These are phyloP conservation scores for Chaetorhynchus papuensis DNA, from an alignment of 2,113 vertebrate species.

Conservation along the genomic window DNA sequence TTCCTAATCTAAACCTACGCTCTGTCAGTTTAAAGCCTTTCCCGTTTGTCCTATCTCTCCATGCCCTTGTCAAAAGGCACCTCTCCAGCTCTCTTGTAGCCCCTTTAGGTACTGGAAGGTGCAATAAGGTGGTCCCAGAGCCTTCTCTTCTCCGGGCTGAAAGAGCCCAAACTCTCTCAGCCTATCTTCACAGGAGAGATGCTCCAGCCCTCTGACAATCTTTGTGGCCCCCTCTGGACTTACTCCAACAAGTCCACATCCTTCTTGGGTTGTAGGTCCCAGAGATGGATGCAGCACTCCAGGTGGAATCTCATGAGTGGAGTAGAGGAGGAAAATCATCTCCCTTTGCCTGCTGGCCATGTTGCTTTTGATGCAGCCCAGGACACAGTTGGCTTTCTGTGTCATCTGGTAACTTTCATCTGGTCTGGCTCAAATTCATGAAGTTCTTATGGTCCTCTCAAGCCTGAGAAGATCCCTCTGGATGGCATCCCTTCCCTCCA, in stretches of 20 bases:
- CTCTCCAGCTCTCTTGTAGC: background rate
- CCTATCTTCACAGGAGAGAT: background rate
- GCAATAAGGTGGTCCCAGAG: background rate
- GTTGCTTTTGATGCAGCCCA: background rate
- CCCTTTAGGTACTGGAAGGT: background rate
- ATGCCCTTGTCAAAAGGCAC: background rate
- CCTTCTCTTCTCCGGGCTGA: background rate
- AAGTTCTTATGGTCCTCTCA: background rate
- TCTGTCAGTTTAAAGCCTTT: background rate
- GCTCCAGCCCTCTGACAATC: background rate
- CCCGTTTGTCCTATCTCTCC: background rate
- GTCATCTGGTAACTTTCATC: background rate
- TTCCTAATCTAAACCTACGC: background rate
- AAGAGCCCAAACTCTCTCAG: background rate
- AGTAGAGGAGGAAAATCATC: background rate
- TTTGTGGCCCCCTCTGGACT: background rate
- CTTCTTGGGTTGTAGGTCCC: background rate
- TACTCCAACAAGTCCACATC: background rate
- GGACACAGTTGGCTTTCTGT: background rate
- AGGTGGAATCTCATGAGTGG: background rate
- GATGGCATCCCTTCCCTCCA: background rate
- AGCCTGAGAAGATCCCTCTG: background rate
- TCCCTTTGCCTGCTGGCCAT: background rate
- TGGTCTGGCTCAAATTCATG: background rate
- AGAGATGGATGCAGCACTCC: background rate